phyloP scores from a whole-genome alignment of 2,797 vertebrate species.

The Chloroceryle amazona region DNA sequence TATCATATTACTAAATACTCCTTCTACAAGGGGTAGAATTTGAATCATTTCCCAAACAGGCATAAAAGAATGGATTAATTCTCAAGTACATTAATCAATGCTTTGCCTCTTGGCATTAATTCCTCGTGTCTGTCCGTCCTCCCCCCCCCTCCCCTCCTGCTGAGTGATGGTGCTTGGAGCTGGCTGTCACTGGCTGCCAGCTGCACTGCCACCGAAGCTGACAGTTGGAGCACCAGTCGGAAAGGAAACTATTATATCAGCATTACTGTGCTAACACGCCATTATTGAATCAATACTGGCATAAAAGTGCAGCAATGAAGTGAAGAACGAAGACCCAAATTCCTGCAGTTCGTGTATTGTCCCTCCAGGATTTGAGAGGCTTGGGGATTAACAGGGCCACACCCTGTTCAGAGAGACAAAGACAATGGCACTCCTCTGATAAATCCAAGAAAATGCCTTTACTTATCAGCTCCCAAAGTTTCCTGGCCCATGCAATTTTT shows the following conservation, averaged over 20 bases:
- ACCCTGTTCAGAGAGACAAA: neutral
- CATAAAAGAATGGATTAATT: neutral
- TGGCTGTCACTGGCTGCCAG: neutral
- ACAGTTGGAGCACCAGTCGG: neutral
- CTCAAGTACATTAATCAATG: neutral
- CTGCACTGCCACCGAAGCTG: neutral
- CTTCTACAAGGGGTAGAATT: neutral
- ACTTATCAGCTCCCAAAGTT: neutral
- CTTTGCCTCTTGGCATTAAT: neutral
- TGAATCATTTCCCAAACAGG: neutral
- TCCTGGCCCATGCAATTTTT: neutral
- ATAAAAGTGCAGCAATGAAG: neutral
- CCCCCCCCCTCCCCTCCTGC: accelerated
- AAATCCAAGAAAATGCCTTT: too few relatives aligned
- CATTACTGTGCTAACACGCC: accelerated
- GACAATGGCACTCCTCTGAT: constrained; percentile 25
- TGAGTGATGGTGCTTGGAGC: neutral
- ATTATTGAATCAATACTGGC: neutral
- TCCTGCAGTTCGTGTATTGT: neutral
- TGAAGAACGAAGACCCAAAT: accelerated
- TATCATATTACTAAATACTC: neutral
- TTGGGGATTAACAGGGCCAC: neutral
- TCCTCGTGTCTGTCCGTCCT: neutral
- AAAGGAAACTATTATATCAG: neutral
- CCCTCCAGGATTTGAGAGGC: neutral